A percentile compares a stretch with the other conserved stretches of the same genome.
These are phyloP conservation scores for Psilopsiagon aymara DNA, from an alignment of 2,113 vertebrate species.

Conservation along the genomic window DNA sequence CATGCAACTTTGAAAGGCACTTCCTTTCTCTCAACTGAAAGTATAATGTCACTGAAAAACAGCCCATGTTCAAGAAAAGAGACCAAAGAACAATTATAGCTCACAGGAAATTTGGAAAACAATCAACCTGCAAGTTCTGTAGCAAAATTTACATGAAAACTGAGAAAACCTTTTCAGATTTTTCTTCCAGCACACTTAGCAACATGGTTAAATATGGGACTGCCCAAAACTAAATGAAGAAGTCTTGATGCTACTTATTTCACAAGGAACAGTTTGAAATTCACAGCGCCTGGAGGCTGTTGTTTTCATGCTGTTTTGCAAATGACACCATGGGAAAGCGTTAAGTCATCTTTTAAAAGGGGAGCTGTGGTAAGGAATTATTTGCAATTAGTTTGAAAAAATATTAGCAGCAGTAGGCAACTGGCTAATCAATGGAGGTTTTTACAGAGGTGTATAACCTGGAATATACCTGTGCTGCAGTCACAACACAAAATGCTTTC, in stretches of 20 bases:
- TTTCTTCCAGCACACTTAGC: slow-evolving; percentile 6
- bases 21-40: neutral
- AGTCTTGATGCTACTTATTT: slow-evolving; percentile 48
- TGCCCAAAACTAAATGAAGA: slow-evolving; percentile 23
- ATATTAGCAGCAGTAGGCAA: neutral
- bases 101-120: slow-evolving; percentile 1
- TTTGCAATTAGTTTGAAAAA: neutral
- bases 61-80: neutral
- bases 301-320: slow-evolving; percentile 36
- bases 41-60: neutral
- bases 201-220: slow-evolving; percentile 25
- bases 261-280: slow-evolving; percentile 23
- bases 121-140: neutral
- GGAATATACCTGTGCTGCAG: neutral
- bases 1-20: neutral
- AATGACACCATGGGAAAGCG: slow-evolving; percentile 21
- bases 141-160: slow-evolving; percentile 26
- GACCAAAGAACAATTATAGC: neutral
- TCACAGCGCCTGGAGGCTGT: slow-evolving; percentile 24
- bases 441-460: neutral
- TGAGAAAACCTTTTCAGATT: slow-evolving; percentile 25
- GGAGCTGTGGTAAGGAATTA: neutral
- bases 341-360: slow-evolving; percentile 31
- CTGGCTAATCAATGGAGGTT: neutral
- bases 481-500: neutral